A percentile compares a stretch with the other conserved stretches of the same genome.
These are phyloP conservation scores for Gisinianus flammeolus DNA, from an alignment of 2,888 invertebrate genomes.

Conservation along the genomic window DNA sequence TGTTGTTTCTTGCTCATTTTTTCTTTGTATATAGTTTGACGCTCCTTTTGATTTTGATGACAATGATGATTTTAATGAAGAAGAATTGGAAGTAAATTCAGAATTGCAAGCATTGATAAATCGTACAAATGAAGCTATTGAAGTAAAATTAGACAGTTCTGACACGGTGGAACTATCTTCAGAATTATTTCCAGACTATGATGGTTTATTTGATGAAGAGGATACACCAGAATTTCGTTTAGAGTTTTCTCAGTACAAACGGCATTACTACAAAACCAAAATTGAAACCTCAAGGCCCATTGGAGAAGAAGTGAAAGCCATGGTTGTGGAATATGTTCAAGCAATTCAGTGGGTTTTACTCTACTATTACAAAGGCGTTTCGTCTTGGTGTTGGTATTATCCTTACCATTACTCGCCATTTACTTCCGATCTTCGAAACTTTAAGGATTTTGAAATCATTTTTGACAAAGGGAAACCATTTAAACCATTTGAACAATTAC, in stretches of 20 bases:
- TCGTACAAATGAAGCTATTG: conserved; percentile 69
- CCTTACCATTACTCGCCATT: conserved; percentile 97
- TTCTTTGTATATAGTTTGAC: conserved; percentile 47
- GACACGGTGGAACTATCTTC: conserved; percentile 56
- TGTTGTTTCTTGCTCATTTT: conserved; percentile 4
- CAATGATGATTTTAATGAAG: conserved; percentile 50
- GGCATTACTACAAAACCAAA: conserved; percentile 90
- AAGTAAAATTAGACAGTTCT: conserved; percentile 47
- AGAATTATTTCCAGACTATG: conserved; percentile 63
- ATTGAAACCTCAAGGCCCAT: conserved; percentile 80
- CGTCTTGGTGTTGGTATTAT: conserved; percentile 98
- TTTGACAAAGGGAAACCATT: conserved; percentile 88
- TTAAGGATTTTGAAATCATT: conserved; percentile 76
- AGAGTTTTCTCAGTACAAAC: conserved; percentile 84
- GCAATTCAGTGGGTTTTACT: conserved; percentile 96
- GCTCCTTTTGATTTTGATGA: conserved; percentile 53
- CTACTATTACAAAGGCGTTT: conserved; percentile 96
- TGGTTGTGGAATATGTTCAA: conserved; percentile 86
- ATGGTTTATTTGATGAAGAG: conserved; percentile 68
- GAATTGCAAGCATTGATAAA: conserved; percentile 70
- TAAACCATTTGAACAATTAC: conserved; percentile 86
- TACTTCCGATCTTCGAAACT: conserved; percentile 86
- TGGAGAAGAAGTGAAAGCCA: conserved; percentile 77
- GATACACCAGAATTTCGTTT: conserved; percentile 64
- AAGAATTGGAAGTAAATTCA: conserved; percentile 50